Base-by-base conservation (phyloP, 2,888 invertebrate species). In the Tinea pellionella region DNA sequence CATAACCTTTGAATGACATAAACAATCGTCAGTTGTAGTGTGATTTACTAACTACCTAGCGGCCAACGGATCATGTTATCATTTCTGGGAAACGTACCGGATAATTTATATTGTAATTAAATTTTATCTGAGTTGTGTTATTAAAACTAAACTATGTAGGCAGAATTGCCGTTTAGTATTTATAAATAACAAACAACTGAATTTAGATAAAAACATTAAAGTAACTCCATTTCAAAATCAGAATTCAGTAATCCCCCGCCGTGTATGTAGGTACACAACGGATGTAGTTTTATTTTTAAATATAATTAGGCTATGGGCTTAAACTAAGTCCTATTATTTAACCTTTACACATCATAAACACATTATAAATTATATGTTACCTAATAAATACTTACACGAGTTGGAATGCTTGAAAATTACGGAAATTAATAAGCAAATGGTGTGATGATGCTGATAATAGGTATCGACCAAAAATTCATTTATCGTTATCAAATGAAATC, bases 41-140 rank as follows among this genome's bases (percentile, higher is more conserved):
- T 55, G 2, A n/a, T 55, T 2, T 19, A 19, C 4, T 19, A 6
- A 16, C 15, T 11, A 18, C 24, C 16, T 11, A 29, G 55, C 55
- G 18, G 29, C 24, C 55, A 24, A 9, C 24, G 55, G 55, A 55
- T 29, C 63, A 63, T 72, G 75, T 83, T 84, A 84, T 84, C 84
- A 78, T 73, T 68, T 63, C 65, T 68, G 72, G 73, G 77, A 83
- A 82, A 76, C 82, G 77, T 82, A 80, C 81, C 77, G 80, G 72
- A 74, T 80, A 79, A 82, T 82, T 78, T 83, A 84, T 78, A 80
- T 77, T 73, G 81, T 84, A 84, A 85, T 85, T 82, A 83, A 80
- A 77, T 72, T 69, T 77, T 85, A 85, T 84, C 85, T 77, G 67
- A 68, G 72, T 70, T 68, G 66, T 67, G 24, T 64, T 68, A 66